A percentile compares a stretch with the other conserved stretches of the same genome.
Conservation (phyloP, 2,888 invertebrate species). For the Gari tellinella region DNA sequence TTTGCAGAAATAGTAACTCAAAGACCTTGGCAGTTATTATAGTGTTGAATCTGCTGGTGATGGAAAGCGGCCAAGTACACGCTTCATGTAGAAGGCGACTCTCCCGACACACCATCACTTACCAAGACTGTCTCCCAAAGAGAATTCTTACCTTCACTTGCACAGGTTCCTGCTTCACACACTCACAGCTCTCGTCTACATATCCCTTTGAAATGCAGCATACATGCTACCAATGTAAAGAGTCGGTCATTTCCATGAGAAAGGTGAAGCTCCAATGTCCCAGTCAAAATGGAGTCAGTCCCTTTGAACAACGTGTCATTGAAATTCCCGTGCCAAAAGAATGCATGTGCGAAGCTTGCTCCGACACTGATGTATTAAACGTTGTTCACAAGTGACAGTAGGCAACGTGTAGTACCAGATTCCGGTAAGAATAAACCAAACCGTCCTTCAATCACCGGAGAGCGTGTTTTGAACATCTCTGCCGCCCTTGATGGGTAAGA, state of each 20-base stretch:
- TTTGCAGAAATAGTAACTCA: no score
- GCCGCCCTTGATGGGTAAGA: no score
- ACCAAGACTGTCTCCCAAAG: conserved; percentile 41
- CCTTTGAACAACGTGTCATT: conserved; percentile 10
- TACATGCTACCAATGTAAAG: conserved; percentile 43
- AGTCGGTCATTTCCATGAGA: conserved; percentile 14
- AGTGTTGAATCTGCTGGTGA: no score
- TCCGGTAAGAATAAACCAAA: no score
- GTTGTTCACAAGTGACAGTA: no score
- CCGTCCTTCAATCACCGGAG: no score
- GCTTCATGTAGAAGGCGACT: conserved; percentile 25
- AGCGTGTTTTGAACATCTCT: no score
- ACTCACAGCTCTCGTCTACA: conserved; percentile 19
- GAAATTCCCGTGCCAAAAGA: conserved; percentile 19
- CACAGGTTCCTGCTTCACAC: conserved; percentile 30
- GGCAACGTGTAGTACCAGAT: no score
- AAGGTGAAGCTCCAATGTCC: conserved; percentile 33
- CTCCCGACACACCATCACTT: conserved; percentile 19
- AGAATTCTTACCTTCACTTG: conserved; percentile 34
- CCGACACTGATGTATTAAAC: conserved; percentile 6
- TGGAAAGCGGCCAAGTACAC: background rate
- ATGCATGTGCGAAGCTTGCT: conserved; percentile 37
- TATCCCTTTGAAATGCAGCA: conserved; percentile 29
- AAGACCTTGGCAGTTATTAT: no score
- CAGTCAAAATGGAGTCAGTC: conserved; percentile 10